phyloP scores from a whole-genome alignment of 2,113 vertebrate genomes.

The Puntigrus tetrazona region DNA sequence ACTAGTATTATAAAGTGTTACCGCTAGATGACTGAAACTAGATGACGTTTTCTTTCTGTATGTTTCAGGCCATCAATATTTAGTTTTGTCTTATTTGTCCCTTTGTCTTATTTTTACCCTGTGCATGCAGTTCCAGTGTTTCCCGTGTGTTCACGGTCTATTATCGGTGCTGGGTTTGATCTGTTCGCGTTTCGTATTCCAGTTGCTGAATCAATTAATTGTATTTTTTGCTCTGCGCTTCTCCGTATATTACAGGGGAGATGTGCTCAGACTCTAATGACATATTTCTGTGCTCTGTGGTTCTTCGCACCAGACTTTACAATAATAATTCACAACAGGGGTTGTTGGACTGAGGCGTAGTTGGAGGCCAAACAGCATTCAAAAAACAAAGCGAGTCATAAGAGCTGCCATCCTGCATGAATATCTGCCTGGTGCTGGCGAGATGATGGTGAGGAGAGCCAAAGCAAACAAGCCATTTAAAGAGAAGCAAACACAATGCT shows the following conservation, averaged over 20 bases:
- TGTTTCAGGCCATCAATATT: too few relatives aligned
- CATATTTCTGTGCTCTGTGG: neutral
- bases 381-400: neutral
- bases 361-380: neutral
- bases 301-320: neutral
- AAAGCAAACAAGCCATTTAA: neutral
- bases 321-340: constrained; percentile 1
- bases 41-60: too few relatives aligned
- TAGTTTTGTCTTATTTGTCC: too few relatives aligned
- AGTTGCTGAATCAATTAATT: too few relatives aligned
- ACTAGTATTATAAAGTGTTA: too few relatives aligned
- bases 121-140: neutral
- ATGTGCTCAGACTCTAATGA: neutral
- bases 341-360: neutral
- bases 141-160: neutral
- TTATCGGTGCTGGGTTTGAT: neutral
- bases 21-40: too few relatives aligned
- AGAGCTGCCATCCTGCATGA: neutral
- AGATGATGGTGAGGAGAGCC: neutral
- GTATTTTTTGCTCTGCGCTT: neutral
- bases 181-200: neutral
- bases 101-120: neutral
- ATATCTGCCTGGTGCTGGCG: neutral
- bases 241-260: neutral
- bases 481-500: neutral